Conservation (phyloP, 2,888 invertebrate genomes). For the Leistus spinibarbis region DNA sequence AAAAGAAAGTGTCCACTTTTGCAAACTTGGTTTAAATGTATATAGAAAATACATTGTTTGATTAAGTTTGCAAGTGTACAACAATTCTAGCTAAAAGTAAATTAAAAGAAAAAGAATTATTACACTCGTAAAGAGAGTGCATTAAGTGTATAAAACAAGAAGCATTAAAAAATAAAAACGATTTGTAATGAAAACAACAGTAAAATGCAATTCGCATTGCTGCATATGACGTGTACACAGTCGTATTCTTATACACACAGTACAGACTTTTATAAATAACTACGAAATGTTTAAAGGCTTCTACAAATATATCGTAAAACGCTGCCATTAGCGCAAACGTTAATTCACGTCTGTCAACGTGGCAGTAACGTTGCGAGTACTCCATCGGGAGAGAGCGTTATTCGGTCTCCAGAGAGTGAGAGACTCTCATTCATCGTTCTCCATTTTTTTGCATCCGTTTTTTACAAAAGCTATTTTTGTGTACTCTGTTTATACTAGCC, state of each 20-base stretch:
- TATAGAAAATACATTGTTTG: neutral
- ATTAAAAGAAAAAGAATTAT: neutral
- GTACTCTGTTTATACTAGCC: neutral
- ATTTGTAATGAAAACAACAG: neutral
- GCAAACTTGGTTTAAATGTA: no score
- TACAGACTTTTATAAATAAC: constrained; percentile 3
- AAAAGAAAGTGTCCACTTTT: no score
- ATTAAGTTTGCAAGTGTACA: neutral
- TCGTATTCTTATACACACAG: neutral
- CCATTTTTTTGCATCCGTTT: neutral
- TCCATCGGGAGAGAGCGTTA: neutral
- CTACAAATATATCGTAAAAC: constrained; percentile 34
- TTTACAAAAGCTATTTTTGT: constrained; percentile 1
- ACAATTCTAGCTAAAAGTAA: neutral
- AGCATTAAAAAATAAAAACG: no score
- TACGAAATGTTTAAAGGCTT: constrained; percentile 12
- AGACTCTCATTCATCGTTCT: neutral
- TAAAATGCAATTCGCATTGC: neutral
- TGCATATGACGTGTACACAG: neutral
- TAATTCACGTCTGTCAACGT: constrained; percentile 31
- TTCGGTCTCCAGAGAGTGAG: neutral
- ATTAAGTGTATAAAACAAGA: constrained; percentile 2
- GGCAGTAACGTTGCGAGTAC: constrained; percentile 12
- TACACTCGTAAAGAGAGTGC: neutral
- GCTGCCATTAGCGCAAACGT: constrained; percentile 28